Evolutionary conservation across 2,113 vertebrate species (phyloP), one percentile per base, ranked within the genome.

Genomic region (Ceyx melanurus): DNA sequence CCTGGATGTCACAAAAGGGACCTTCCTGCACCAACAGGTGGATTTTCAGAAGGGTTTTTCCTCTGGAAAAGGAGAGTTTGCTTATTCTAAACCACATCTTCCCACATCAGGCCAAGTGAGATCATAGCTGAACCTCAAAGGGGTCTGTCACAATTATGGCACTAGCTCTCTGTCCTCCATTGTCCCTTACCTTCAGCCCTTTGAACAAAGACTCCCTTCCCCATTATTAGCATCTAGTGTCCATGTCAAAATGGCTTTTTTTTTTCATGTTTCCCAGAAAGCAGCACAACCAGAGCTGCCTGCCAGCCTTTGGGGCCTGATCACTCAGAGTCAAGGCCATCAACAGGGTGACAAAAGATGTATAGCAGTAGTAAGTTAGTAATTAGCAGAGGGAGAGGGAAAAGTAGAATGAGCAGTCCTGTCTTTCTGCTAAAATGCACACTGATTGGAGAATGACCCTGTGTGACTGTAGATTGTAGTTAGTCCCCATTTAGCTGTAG

Each of bases 381-480:
- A 84, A 64, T 50, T 94, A 70, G 60, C 7, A 18, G 71, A 84
- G 61, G 50, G 68, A 75, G 51, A 60, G 62, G 72, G 85, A 81
- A 42, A 67, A 83, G 85, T 90, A 82, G 76, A 89, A 88, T 28
- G 65, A 83, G 56, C 75, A 97, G 83, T 77, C 37, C 15, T 86
- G 60, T 86, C 87, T 94, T 91, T 96, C 80, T 88, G 79, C 77
- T 81, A 92, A 94, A 89, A 50, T 0, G 2, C 22, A 21, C 60
- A 72, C 90, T 96, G 97, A 97, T 94, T 28, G 98, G 98, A 98
- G 98, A 98, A 98, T 98, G 98, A 97, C 97, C 98, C 97, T 94
- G 56, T 92, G 61, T 74, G 93, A 61, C 89, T 92, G 90, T 98
- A 97, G 96, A 95, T 46, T 2, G 70, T 98, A 98, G 96, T 88